phyloP scores from a whole-genome alignment of 2,797 vertebrate genomes.

The Eutrigla gurnardus region DNA sequence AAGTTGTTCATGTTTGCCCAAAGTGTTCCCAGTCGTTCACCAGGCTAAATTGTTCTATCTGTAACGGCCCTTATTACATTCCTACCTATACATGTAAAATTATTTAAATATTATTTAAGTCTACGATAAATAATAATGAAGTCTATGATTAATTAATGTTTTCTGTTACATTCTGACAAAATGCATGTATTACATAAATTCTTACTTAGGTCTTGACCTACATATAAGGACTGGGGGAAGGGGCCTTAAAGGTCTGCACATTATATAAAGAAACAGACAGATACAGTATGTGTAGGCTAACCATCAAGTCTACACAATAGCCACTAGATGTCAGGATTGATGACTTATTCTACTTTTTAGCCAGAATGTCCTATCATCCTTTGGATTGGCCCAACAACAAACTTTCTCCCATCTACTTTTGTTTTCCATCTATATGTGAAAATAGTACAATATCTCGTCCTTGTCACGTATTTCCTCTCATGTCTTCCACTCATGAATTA shows the following conservation, averaged over 20 bases:
- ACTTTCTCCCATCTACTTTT: slow-evolving; percentile 49
- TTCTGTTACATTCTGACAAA: not conserved
- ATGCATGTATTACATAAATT: slow-evolving; percentile 47
- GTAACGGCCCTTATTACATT: not conserved
- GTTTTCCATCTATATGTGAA: not conserved
- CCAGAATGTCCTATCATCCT: not conserved
- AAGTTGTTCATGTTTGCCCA: not conserved
- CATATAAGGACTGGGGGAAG: slow-evolving; percentile 44
- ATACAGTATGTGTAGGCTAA: not conserved
- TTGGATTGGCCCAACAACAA: slow-evolving; percentile 37
- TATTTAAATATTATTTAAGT: not conserved
- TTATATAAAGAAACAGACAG: slow-evolving; percentile 59
- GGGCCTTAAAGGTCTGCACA: slow-evolving; percentile 44
- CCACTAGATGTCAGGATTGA: slow-evolving; percentile 77
- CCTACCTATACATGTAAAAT: not conserved
- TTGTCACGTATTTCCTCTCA: not conserved
- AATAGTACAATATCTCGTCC: not conserved
- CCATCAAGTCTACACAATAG: slow-evolving; percentile 19
- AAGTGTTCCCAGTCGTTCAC: not conserved
- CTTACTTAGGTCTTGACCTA: slow-evolving; percentile 53
- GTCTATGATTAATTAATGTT: not conserved
- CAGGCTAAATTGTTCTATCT: not conserved
- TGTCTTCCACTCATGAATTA: not conserved
- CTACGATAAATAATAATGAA: too few species aligned
- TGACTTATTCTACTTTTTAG: slow-evolving; percentile 18